phyloP scores from a whole-genome alignment of 2,888 invertebrate genomes.

The Leistus spinibarbis region DNA sequence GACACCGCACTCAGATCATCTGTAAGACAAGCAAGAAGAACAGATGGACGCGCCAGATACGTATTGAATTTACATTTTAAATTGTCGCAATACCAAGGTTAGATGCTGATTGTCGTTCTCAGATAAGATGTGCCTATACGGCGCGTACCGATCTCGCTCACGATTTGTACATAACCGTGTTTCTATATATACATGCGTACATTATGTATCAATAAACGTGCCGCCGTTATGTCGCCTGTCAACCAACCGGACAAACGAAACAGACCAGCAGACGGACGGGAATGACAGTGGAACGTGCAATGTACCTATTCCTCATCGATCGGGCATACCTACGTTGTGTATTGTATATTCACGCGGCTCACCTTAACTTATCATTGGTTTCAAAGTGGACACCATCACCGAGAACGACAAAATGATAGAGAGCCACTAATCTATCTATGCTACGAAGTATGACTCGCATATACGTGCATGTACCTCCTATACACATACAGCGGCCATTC shows the following conservation, averaged over 20 bases:
- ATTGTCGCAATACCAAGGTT: constrained; percentile 43
- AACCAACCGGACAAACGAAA: background rate
- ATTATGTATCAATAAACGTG: background rate
- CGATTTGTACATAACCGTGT: constrained; percentile 8
- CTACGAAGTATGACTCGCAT: background rate
- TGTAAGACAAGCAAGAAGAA: background rate
- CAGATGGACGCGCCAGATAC: constrained; percentile 28
- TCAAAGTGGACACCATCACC: background rate
- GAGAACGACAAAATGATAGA: background rate
- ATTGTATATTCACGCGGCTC: background rate
- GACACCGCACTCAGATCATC: constrained; percentile 7
- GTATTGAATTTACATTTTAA: constrained; percentile 42
- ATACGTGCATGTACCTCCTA: background rate
- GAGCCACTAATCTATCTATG: background rate
- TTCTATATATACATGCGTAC: background rate
- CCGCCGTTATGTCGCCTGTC: constrained; percentile 8
- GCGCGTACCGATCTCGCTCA: background rate
- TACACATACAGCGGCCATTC: constrained; percentile 6
- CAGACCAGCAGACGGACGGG: background rate
- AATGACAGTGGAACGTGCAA: background rate
- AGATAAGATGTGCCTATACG: constrained; percentile 6
- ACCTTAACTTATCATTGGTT: no score
- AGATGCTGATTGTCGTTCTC: constrained; percentile 40
- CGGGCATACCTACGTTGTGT: background rate
- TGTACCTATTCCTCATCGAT: background rate